Conservation (phyloP, 2,113 vertebrate species). For the Heterochromis multidens region DNA sequence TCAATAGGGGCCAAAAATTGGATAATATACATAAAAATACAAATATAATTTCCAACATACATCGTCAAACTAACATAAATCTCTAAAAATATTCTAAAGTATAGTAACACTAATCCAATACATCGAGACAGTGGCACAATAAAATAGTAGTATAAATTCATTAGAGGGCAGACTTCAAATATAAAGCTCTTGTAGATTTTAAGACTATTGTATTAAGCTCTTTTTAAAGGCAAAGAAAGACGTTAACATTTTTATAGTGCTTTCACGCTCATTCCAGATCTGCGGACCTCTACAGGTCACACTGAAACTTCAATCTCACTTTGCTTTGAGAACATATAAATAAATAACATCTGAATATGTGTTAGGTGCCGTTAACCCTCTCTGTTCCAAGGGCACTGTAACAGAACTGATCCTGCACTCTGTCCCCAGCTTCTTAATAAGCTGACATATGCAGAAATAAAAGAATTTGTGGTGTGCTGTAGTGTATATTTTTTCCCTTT, state of each 20-base stretch:
- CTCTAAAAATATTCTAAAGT: too few species aligned
- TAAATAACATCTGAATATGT: background rate
- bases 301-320: background rate
- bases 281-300: background rate
- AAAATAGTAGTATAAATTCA: background rate
- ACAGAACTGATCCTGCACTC: background rate
- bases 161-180: background rate
- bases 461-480: too few species aligned
- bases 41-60: background rate
- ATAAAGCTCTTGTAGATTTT: too few species aligned
- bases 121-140: background rate
- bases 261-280: background rate
- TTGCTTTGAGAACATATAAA: background rate
- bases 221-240: too few species aligned
- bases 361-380: background rate
- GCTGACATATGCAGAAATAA: too few species aligned
- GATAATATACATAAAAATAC: background rate
- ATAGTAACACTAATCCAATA: background rate
- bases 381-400: background rate
- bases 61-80: too few species aligned
- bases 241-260: background rate
- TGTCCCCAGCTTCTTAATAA: background rate
- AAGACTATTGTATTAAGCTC: background rate
- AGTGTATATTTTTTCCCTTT: too few species aligned
- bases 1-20: background rate